Conservation (phyloP, 1,140 invertebrate genomes). For the Nephotettix cincticeps region DNA sequence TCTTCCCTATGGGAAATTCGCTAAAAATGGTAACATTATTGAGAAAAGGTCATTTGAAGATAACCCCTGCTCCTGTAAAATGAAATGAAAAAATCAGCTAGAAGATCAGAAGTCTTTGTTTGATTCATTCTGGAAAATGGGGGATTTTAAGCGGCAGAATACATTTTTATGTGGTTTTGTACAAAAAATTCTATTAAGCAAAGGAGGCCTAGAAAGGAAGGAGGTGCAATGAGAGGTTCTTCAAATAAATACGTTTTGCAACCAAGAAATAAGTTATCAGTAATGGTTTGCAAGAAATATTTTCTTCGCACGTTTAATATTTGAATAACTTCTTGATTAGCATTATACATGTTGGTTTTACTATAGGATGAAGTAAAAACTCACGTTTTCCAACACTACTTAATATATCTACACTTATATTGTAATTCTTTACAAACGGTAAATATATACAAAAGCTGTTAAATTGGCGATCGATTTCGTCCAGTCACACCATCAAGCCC, state of each 20-base stretch:
- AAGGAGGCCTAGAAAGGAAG: background rate
- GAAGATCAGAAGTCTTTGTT: too few relatives aligned
- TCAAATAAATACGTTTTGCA: background rate
- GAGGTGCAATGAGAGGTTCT: background rate
- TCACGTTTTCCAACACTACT: too few relatives aligned
- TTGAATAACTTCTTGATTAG: too few relatives aligned
- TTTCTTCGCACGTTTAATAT: conserved; percentile 31
- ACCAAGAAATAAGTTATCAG: background rate
- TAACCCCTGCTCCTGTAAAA: background rate
- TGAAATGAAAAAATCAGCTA: background rate
- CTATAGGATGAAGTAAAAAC: too few relatives aligned
- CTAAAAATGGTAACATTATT: background rate
- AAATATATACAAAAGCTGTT: too few relatives aligned
- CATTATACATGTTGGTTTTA: too few relatives aligned
- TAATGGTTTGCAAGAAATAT: conserved; percentile 32
- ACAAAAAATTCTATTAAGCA: background rate
- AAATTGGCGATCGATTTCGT: too few relatives aligned
- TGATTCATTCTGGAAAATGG: too few relatives aligned
- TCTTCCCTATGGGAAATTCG: too few relatives aligned
- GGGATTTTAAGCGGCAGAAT: conserved; percentile 7
- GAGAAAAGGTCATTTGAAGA: background rate
- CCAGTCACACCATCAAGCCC: too few relatives aligned
- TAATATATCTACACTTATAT: too few relatives aligned
- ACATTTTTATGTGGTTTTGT: conserved; percentile 11
- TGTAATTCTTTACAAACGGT: too few relatives aligned